A percentile compares a stretch with the other conserved stretches of the same genome.
Evolutionary conservation across 2,888 invertebrate genomes (phyloP).

Genomic region (Oligia latruncula): DNA sequence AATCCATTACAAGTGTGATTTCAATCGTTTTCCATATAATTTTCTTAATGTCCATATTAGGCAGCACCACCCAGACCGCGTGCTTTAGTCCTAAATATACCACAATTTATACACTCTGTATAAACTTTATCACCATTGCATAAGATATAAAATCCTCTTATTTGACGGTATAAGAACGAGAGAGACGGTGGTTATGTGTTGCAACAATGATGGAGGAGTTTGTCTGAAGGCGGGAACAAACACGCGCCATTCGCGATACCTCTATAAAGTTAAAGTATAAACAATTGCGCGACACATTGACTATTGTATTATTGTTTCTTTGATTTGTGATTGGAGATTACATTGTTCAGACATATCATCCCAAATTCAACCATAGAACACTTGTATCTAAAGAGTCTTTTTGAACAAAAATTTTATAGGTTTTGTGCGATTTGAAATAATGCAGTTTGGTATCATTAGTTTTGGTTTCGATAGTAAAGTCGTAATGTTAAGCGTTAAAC

Average conservation of each 20-base stretch:
- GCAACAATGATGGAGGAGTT: constrained; percentile 79
- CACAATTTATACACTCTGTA: background rate
- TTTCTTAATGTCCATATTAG: constrained; percentile 49
- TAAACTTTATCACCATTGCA: background rate
- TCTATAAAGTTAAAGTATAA: constrained; percentile 66
- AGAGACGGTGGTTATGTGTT: constrained; percentile 58
- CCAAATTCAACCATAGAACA: constrained; percentile 21
- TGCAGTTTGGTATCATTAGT: constrained; percentile 44
- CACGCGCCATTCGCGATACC: constrained; percentile 68
- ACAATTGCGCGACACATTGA: constrained; percentile 73
- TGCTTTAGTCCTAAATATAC: constrained; percentile 34
- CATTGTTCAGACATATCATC: constrained; percentile 34
- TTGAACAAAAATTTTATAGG: background rate
- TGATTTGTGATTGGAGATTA: constrained; percentile 70
- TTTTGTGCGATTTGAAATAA: constrained; percentile 39
- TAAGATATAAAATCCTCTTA: constrained; percentile 56
- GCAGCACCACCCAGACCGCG: constrained; percentile 41
- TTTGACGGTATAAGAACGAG: background rate
- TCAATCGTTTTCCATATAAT: constrained; percentile 47
- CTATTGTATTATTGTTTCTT: constrained; percentile 66
- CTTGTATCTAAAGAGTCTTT: background rate
- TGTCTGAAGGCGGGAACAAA: constrained; percentile 77
- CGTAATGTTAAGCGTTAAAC: constrained; percentile 41
- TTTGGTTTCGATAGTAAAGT: constrained; percentile 34
- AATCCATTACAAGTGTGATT: constrained; percentile 46